A percentile compares a stretch with the other conserved stretches of the same genome.
These are phyloP conservation scores for Carlito syrichta DNA, from an alignment of 2,113 vertebrate genomes.

Conservation along the genomic window DNA sequence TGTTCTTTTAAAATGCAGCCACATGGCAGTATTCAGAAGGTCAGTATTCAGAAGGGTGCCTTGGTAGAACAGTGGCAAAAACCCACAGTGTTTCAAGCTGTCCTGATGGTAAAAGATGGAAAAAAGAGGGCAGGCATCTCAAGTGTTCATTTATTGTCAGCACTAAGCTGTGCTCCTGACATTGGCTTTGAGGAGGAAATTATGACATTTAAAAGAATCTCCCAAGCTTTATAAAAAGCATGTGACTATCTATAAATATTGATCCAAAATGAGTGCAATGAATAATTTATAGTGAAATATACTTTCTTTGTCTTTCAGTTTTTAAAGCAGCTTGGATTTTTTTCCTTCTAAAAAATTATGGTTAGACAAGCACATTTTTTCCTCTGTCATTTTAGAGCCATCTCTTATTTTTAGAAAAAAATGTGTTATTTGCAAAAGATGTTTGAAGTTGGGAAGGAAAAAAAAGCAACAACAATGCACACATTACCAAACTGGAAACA, in stretches of 20 bases:
- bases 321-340: constrained; percentile 16
- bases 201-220: constrained; percentile 75
- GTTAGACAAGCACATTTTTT: constrained; percentile 25
- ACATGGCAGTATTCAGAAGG: neutral
- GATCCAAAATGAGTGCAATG: constrained; percentile 71
- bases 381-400: neutral
- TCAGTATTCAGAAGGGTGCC: neutral
- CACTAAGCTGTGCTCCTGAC: neutral
- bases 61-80: constrained; percentile 45
- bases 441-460: neutral
- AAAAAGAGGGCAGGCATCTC: neutral
- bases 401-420: constrained; percentile 53
- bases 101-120: constrained; percentile 9
- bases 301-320: constrained; percentile 69
- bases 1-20: neutral
- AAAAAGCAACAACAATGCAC: neutral
- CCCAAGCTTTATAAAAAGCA: constrained; percentile 61
- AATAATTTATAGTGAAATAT: constrained; percentile 75
- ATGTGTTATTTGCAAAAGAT: constrained; percentile 46
- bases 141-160: constrained; percentile 33
- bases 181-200: constrained; percentile 71
- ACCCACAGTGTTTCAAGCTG: constrained; percentile 8
- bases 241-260: constrained; percentile 76
- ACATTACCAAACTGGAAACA: constrained; percentile 12
- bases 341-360: constrained; percentile 29